A percentile compares a stretch with the other conserved stretches of the same genome.
Evolutionary conservation across 2,888 invertebrate genomes (phyloP).

Genomic region (Orthosia gothica): DNA sequence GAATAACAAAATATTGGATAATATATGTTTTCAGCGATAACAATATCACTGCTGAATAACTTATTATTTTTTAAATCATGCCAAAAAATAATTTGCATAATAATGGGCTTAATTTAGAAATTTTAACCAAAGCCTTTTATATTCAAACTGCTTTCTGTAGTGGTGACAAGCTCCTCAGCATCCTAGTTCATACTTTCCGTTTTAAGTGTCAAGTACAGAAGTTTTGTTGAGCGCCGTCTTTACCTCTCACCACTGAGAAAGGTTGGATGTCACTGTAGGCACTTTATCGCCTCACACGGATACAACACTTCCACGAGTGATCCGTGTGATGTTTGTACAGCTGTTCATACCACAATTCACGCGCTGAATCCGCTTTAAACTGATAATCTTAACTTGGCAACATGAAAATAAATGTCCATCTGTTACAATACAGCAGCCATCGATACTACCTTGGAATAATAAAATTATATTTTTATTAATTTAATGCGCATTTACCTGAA

Average conservation of each 20-base stretch:
- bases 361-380: neutral
- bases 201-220: too few species aligned
- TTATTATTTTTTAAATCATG: neutral
- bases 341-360: neutral
- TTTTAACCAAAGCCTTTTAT: neutral
- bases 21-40: neutral
- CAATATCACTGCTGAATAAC: neutral
- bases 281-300: too few species aligned
- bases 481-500: neutral
- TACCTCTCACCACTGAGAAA: neutral
- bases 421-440: neutral
- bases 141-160: neutral
- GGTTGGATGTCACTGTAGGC: neutral
- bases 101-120: neutral
- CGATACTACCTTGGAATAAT: slow-evolving; percentile 13
- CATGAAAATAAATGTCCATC: neutral
- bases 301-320: neutral
- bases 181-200: too few species aligned
- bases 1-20: neutral
- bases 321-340: slow-evolving; percentile 10
- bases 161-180: neutral
- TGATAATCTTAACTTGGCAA: neutral
- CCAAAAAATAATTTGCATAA: neutral
- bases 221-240: neutral
- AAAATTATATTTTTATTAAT: neutral